Percentiles rank a stretch among this genome's conserved stretches.
Evolutionary conservation across 2,113 vertebrate genomes (phyloP).

Genomic region (Stegastes partitus): DNA sequence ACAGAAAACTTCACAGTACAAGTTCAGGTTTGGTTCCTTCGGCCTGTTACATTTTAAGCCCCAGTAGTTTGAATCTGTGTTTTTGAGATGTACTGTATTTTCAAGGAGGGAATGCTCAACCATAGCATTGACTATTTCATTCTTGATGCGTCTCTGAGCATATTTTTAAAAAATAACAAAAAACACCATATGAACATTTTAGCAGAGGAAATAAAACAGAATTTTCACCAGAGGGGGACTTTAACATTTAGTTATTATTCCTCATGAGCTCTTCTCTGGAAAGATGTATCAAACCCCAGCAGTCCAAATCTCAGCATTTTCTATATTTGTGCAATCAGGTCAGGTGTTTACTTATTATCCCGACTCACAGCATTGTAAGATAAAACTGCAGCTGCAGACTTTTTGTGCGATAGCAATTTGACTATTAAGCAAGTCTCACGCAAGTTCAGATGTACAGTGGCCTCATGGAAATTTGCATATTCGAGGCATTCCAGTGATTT

Average conservation of each 20-base stretch:
- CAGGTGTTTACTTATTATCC: slow-evolving; percentile 48
- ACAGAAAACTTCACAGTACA: no score
- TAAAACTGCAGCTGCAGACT: slow-evolving; percentile 57
- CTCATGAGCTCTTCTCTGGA: neutral
- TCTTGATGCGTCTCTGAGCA: no score
- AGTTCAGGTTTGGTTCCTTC: no score
- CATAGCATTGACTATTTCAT: no score
- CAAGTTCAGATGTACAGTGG: slow-evolving; percentile 47
- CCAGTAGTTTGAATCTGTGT: no score
- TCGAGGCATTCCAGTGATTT: slow-evolving; percentile 75
- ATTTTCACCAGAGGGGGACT: neutral
- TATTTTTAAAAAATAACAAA: no score
- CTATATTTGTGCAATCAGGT: slow-evolving; percentile 26
- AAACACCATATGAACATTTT: no score
- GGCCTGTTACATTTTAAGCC: no score
- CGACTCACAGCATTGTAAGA: slow-evolving; percentile 4
- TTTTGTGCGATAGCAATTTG: slow-evolving; percentile 28
- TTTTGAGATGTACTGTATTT: no score
- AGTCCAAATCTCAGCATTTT: slow-evolving; percentile 13
- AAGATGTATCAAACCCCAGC: neutral
- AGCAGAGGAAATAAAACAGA: no score
- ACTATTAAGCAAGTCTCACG: slow-evolving; percentile 33
- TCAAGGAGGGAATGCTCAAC: no score
- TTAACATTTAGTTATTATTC: slow-evolving; percentile 6
- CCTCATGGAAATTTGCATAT: slow-evolving; percentile 63